Evolutionary conservation across 2,888 invertebrate species (phyloP), one percentile per base, ranked within the genome.

Genomic region (Anthrax anthrax): DNA sequence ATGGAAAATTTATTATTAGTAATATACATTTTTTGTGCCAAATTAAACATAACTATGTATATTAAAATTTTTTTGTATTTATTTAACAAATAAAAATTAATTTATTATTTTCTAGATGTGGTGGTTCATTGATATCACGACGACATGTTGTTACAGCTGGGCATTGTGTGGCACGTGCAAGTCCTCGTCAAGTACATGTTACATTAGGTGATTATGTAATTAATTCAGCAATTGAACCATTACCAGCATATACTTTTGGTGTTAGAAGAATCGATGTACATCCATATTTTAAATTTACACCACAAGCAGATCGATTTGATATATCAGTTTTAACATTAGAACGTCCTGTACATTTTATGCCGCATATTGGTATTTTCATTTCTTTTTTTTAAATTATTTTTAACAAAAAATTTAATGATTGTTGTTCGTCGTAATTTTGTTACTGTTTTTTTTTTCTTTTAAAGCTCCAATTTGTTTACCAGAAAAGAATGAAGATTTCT

Each of bases 91-190:
- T n/a, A n/a, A n/a, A n/a, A n/a, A n/a, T n/a, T n/a, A n/a, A n/a
- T n/a, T n/a, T n/a, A n/a, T n/a, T n/a, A n/a, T n/a, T 34, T 65
- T 64, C 44, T 71, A 85, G 92, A 65, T 92, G 92, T 62, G 92
- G 92, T 37, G 92, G 92, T 23, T 91, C 91, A 1, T 71, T 92
- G 52, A 87, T 92, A 56, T 91, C 90, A 55, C 77, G 89, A 23
- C 81, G 86, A 47, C 90, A 91, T 69, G 91, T 94, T 12, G 89
- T 92, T 46, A 92, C 92, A 3, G 92, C 92, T 5, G 92, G 92
- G 1, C 92, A 92, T 65, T 94, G 92, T 65, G 92, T 92, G 23
- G 91, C 92, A 43, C 80, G 90, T 57, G 89, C 90, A 41, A 82
- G 85, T 50, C 88, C 92, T 1, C 76, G 87, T 45, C 90, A 91